Percentiles rank a stretch among this genome's conserved stretches.
These are phyloP conservation scores for Amphibalanus amphitrite DNA, from an alignment of 1,140 invertebrate species.

Conservation along the genomic window DNA sequence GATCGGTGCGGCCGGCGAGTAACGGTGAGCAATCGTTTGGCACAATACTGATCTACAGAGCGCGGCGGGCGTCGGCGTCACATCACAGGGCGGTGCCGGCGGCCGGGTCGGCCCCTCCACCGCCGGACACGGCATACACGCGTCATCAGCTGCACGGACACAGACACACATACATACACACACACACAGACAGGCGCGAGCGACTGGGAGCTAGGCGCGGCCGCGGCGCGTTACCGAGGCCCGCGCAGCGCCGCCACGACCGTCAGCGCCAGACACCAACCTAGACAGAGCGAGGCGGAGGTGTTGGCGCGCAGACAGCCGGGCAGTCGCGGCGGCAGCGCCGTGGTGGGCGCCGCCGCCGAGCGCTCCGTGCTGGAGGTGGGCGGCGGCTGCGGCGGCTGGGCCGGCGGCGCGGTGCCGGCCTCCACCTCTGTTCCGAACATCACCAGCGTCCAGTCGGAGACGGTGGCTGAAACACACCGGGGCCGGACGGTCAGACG, in stretches of 20 bases:
- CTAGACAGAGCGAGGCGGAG: neutral
- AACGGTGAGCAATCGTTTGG: slow-evolving; percentile 8
- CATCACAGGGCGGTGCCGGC: neutral
- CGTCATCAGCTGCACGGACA: no score
- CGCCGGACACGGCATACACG: no score
- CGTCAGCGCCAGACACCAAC: neutral
- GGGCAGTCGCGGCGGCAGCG: neutral
- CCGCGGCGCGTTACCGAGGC: neutral
- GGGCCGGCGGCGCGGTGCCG: neutral
- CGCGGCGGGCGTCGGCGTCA: slow-evolving; percentile 8
- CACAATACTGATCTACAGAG: slow-evolving; percentile 8
- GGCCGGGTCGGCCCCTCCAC: no score
- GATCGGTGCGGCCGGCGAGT: neutral
- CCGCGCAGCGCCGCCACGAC: neutral
- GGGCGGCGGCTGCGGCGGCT: neutral
- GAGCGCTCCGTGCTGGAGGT: neutral
- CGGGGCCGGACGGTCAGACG: neutral
- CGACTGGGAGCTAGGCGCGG: neutral
- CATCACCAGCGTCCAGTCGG: slow-evolving; percentile 2
- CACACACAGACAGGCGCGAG: neutral
- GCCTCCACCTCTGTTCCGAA: neutral
- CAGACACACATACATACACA: slow-evolving; percentile 2
- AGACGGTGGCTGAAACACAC: neutral
- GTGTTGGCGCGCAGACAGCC: neutral
- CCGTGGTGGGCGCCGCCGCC: neutral